Percentiles rank a stretch among this genome's conserved stretches.
Conservation (phyloP, 2,888 invertebrate species). For the Dendrolimus houi region DNA sequence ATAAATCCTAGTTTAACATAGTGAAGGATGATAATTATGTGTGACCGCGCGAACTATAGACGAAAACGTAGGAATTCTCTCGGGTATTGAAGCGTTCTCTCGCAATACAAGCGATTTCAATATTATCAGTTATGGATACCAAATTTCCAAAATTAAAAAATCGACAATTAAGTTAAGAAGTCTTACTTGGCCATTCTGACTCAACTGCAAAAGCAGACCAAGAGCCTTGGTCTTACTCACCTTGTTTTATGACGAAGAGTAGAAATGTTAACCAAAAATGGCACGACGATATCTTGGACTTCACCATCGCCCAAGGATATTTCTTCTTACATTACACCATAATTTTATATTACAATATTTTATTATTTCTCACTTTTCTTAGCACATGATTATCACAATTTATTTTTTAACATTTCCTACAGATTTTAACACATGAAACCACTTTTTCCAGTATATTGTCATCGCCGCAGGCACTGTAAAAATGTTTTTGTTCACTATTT, state of each 20-base stretch:
- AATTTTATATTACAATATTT: conserved; percentile 20
- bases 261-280: conserved; percentile 34
- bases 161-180: too few species aligned
- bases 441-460: conserved; percentile 18
- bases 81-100: too few species aligned
- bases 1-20: too few species aligned
- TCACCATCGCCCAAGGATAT: conserved; percentile 48
- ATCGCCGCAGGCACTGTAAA: conserved; percentile 7
- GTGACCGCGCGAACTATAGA: too few species aligned
- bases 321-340: conserved; percentile 31
- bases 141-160: too few species aligned
- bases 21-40: too few species aligned
- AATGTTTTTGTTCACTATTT: too few species aligned
- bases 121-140: too few species aligned
- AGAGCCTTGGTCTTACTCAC: conserved; percentile 23
- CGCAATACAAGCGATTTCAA: too few species aligned
- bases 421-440: conserved; percentile 2
- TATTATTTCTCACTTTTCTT: conserved; percentile 18
- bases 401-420: conserved; percentile 14
- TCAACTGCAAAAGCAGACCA: too few species aligned
- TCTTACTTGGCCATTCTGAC: too few species aligned
- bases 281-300: conserved; percentile 32
- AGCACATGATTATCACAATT: conserved; percentile 33
- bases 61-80: too few species aligned
- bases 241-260: conserved; percentile 33